Evolutionary conservation across 2,888 invertebrate genomes (phyloP).

Genomic region (Philaethria dido): DNA sequence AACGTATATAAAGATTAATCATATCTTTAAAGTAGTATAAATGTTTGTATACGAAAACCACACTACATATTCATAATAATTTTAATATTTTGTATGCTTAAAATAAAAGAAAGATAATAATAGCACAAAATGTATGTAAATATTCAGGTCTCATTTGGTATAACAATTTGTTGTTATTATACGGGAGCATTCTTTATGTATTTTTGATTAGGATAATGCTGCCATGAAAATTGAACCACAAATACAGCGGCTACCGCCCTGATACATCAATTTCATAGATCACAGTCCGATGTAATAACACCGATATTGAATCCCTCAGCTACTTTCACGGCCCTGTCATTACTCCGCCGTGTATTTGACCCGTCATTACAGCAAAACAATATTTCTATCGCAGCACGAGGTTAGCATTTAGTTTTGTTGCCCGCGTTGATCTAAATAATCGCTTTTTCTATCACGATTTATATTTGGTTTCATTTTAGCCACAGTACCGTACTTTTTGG

Average conservation of each 20-base stretch:
- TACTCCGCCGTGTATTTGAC: constrained; percentile 76
- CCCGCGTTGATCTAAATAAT: constrained; percentile 47
- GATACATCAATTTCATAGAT: constrained; percentile 59
- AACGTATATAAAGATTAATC: too few species aligned
- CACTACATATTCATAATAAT: neutral
- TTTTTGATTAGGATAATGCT: constrained; percentile 43
- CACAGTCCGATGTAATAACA: constrained; percentile 47
- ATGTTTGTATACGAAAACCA: neutral
- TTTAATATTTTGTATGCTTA: neutral
- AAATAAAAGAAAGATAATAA: neutral
- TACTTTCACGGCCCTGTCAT: constrained; percentile 69
- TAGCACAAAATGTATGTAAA: neutral
- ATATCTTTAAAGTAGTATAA: too few species aligned
- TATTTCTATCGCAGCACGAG: constrained; percentile 55
- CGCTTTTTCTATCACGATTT: constrained; percentile 61
- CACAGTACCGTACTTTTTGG: constrained; percentile 22
- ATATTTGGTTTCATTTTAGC: constrained; percentile 48
- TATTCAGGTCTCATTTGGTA: neutral
- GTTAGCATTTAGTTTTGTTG: constrained; percentile 59
- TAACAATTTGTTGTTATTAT: constrained; percentile 33
- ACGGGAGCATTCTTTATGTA: constrained; percentile 32
- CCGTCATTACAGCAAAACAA: constrained; percentile 58
- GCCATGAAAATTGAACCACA: constrained; percentile 56
- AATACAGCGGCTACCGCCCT: constrained; percentile 57
- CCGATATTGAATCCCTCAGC: constrained; percentile 59